Percentiles rank a stretch among this genome's conserved stretches.
These are phyloP conservation scores for Craterocephalus amniculus DNA, from an alignment of 2,797 vertebrate species.

Conservation along the genomic window DNA sequence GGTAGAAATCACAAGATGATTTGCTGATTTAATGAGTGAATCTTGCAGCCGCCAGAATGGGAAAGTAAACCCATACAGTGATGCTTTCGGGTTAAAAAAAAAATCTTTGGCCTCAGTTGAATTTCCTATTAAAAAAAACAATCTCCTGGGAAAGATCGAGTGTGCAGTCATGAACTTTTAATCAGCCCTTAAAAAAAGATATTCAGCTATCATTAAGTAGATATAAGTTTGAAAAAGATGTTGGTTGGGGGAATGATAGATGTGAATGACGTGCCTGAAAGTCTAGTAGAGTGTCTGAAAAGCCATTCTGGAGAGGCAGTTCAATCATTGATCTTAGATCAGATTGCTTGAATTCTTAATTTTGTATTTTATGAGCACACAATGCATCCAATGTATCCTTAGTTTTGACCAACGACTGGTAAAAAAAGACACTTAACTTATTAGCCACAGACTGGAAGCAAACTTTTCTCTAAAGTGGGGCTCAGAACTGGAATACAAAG, in stretches of 20 bases:
- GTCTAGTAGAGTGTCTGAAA: background rate
- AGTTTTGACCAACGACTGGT: too few species aligned
- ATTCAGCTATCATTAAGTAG: background rate
- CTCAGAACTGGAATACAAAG: background rate
- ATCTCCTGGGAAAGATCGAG: background rate
- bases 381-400: background rate
- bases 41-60: background rate
- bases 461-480: background rate
- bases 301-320: constrained; percentile 2
- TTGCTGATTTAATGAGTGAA: background rate
- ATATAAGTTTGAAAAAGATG: constrained; percentile 2
- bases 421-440: background rate
- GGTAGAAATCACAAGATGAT: background rate
- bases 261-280: background rate
- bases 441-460: background rate
- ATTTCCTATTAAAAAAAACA: background rate
- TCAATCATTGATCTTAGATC: background rate
- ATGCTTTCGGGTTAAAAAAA: background rate
- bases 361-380: background rate
- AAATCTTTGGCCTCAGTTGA: background rate
- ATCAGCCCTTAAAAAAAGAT: background rate
- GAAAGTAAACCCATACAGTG: background rate
- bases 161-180: background rate
- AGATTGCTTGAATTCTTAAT: background rate
- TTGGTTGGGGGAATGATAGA: too few species aligned